Conservation (phyloP, 2,113 vertebrate genomes). For the Ameiurus melas region DNA sequence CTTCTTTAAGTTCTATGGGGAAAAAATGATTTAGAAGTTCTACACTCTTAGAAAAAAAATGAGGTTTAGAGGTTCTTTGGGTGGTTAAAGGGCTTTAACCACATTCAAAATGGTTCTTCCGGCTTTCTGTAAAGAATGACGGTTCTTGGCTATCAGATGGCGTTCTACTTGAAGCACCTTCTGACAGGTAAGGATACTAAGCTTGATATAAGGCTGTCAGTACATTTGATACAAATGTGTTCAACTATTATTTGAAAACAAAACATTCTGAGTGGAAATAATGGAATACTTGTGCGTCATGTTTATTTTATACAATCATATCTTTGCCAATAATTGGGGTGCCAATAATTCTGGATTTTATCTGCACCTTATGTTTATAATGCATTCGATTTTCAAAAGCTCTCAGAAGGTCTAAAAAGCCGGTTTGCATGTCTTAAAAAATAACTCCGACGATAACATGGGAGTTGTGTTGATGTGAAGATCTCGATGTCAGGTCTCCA, state of each 20-base stretch:
- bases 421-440: background rate
- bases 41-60: background rate
- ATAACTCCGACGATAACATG: background rate
- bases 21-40: background rate
- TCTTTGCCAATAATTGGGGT: background rate
- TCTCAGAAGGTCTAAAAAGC: background rate
- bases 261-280: background rate
- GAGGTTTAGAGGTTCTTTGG: background rate
- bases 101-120: background rate
- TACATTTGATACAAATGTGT: background rate
- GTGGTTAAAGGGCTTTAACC: background rate
- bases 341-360: background rate
- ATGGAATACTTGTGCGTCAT: background rate
- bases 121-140: background rate
- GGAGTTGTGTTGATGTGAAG: background rate
- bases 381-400: background rate
- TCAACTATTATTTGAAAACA: background rate
- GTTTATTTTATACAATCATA: background rate
- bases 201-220: background rate
- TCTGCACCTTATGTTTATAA: background rate
- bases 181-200: background rate
- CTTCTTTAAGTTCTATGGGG: background rate
- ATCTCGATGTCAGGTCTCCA: background rate
- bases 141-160: background rate
- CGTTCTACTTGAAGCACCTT: background rate